Evolutionary conservation across 2,113 vertebrate genomes (phyloP).

Genomic region (Syrrhaptes paradoxus): DNA sequence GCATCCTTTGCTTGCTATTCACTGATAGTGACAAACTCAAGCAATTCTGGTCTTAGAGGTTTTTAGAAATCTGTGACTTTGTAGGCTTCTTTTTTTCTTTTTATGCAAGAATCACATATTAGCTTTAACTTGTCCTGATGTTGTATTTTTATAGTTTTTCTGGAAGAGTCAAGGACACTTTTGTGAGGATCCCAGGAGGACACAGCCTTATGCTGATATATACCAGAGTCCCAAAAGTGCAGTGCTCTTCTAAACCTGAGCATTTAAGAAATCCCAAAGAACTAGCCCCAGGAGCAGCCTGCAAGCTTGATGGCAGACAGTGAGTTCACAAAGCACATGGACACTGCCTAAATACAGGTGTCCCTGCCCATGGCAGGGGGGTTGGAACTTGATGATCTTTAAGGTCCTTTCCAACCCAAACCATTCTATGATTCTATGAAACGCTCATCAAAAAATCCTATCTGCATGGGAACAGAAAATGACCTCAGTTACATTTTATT

Average conservation of each 20-base stretch:
- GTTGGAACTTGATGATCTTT: no score
- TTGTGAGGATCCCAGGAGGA: background rate
- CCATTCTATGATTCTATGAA: background rate
- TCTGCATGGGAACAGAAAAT: background rate
- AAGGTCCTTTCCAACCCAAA: no score
- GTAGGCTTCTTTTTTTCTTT: background rate
- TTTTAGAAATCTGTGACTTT: background rate
- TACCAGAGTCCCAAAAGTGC: background rate
- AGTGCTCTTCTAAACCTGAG: background rate
- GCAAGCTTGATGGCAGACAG: background rate
- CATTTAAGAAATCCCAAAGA: background rate
- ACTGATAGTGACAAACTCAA: background rate
- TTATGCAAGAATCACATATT: background rate
- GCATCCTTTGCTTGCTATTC: background rate
- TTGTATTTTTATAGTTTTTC: background rate
- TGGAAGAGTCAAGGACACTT: background rate
- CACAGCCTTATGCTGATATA: background rate
- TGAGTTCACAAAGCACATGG: background rate
- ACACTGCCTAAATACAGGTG: background rate
- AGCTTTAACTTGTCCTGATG: background rate
- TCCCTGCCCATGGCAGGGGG: no score
- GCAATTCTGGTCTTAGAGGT: background rate
- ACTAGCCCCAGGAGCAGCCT: background rate
- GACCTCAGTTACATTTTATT: background rate
- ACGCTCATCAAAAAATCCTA: background rate